phyloP scores from a whole-genome alignment of 2,797 vertebrate genomes.

The Sebastes alutus region DNA sequence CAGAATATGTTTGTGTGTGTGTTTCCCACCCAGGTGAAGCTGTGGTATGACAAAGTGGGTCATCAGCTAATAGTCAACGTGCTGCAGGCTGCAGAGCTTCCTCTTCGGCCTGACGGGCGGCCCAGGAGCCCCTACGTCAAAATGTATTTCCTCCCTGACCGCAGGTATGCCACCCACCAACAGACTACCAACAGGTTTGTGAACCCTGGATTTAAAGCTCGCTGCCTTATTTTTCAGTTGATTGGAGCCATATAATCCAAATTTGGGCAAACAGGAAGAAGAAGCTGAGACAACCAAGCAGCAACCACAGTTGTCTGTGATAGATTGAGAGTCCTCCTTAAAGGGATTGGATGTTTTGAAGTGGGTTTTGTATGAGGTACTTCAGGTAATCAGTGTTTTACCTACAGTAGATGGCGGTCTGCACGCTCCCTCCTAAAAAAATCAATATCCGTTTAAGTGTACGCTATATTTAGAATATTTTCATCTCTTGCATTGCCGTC shows the following conservation, averaged over 20 bases:
- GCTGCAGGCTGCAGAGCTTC: constrained; percentile 93
- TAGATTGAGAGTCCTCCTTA: not conserved
- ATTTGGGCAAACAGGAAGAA: not conserved
- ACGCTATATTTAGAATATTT: accelerated
- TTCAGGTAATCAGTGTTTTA: not conserved
- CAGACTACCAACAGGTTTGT: not conserved
- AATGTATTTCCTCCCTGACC: constrained; percentile 99
- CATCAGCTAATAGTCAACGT: constrained; percentile 98
- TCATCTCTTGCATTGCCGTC: not conserved
- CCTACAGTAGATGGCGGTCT: not conserved
- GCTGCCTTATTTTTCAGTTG: not conserved
- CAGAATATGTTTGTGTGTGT: constrained; percentile 14
- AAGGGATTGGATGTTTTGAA: not conserved
- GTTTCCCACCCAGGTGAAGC: constrained; percentile 87
- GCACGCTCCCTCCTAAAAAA: not conserved
- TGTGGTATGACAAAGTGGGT: constrained; percentile 98
- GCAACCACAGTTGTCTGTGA: not conserved
- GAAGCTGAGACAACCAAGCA: not conserved
- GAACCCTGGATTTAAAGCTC: not conserved
- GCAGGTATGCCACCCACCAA: constrained; percentile 86
- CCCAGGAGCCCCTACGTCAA: constrained; percentile 98
- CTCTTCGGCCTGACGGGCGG: constrained; percentile 90
- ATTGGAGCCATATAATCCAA: not conserved
- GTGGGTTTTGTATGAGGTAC: not conserved
- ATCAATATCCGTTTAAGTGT: not conserved